A percentile compares a stretch with the other conserved stretches of the same genome.
Evolutionary conservation across 1,140 invertebrate genomes (phyloP).

Genomic region (Chymomyza costata): DNA sequence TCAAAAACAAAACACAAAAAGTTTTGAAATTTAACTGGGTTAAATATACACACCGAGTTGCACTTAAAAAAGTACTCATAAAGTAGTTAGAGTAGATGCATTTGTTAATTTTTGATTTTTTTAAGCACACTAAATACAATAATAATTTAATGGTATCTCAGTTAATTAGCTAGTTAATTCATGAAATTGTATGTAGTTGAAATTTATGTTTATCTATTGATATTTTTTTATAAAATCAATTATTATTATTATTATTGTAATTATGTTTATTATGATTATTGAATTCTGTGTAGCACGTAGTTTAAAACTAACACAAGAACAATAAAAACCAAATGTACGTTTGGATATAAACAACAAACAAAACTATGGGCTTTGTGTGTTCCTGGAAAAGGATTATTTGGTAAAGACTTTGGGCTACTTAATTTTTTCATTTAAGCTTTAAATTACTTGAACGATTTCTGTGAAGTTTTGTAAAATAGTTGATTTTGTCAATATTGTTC

Average conservation of each 20-base stretch:
- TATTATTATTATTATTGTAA: slow-evolving; percentile 24
- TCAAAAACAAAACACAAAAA: slow-evolving; percentile 35
- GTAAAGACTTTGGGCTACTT: too few species aligned
- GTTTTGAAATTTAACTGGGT: slow-evolving; percentile 38
- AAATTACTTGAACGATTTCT: too few species aligned
- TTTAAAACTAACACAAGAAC: slow-evolving; percentile 17
- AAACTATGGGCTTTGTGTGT: too few species aligned
- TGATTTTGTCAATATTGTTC: too few species aligned
- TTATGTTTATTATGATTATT: slow-evolving; percentile 20
- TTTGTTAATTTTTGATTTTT: too few species aligned
- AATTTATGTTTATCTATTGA: slow-evolving; percentile 48
- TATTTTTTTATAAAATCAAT: slow-evolving; percentile 38
- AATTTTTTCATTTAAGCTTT: too few species aligned
- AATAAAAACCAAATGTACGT: slow-evolving; percentile 32
- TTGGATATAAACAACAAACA: slow-evolving; percentile 29
- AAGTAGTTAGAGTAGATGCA: too few species aligned
- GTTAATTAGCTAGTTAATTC: slow-evolving; percentile 68
- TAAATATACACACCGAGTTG: too few species aligned
- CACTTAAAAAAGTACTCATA: too few species aligned
- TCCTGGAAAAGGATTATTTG: too few species aligned
- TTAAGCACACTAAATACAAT: too few species aligned
- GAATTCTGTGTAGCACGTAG: neutral
- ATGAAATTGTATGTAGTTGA: slow-evolving; percentile 59
- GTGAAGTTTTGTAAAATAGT: too few species aligned
- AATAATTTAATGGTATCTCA: slow-evolving; percentile 56